Evolutionary conservation across 2,113 vertebrate genomes (phyloP).

Genomic region (Podiceps cristatus): DNA sequence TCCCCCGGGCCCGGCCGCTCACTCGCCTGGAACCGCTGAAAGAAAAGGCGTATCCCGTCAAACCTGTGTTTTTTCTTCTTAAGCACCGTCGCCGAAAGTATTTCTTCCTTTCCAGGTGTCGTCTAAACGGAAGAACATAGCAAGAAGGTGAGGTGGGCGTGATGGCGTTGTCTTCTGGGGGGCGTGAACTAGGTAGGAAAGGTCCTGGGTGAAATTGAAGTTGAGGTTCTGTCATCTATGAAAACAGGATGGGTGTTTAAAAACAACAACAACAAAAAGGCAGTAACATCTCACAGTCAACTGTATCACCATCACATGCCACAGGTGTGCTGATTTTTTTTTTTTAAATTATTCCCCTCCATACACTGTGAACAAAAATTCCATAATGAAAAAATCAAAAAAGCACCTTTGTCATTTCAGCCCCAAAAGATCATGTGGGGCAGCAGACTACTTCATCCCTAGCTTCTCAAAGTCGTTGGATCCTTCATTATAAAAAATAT

Average conservation of each 20-base stretch:
- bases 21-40: rapidly evolving
- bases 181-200: no score
- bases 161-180: no score
- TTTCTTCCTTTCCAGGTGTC: not conserved
- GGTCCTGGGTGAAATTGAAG: no score
- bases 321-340: not conserved
- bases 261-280: not conserved
- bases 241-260: not conserved
- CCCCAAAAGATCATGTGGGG: not conserved
- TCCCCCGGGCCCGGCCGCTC: not conserved
- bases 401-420: not conserved
- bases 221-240: no score
- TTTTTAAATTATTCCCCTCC: not conserved
- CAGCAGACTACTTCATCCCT: not conserved
- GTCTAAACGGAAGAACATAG: rapidly evolving
- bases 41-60: rapidly evolving
- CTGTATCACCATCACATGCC: rapidly evolving
- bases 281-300: not conserved
- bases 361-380: not conserved
- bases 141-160: not conserved
- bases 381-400: not conserved
- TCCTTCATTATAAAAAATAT: not conserved
- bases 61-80: no score
- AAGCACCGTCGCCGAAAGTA: not conserved
- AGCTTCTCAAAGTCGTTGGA: not conserved